Conservation (phyloP, 1,140 invertebrate genomes). For the Conus betulinus region DNA sequence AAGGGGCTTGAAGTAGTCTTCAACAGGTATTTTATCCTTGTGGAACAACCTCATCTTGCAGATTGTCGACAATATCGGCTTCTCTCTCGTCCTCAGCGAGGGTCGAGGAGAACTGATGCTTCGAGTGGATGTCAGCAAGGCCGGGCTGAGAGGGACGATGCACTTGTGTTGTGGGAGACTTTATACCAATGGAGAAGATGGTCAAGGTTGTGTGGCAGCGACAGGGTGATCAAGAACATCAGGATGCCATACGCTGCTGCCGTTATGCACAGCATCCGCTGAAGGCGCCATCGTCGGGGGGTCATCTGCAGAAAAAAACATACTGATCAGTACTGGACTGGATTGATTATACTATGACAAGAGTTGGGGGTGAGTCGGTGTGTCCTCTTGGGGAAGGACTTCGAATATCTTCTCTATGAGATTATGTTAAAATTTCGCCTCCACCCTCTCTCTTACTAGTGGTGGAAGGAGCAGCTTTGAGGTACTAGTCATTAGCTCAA, state of each 20-base stretch:
- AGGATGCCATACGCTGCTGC: neutral
- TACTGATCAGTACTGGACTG: too few relatives aligned
- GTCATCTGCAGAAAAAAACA: neutral
- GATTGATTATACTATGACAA: too few relatives aligned
- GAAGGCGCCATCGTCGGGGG: neutral
- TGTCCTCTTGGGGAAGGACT: too few relatives aligned
- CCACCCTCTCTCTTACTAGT: too few relatives aligned
- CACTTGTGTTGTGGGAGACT: neutral
- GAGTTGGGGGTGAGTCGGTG: too few relatives aligned
- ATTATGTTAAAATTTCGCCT: too few relatives aligned
- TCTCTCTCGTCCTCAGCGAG: neutral
- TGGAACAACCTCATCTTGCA: neutral
- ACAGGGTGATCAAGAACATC: neutral
- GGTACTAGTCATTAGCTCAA: too few relatives aligned
- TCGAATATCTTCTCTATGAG: too few relatives aligned
- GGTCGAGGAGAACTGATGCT: neutral
- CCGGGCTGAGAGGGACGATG: neutral
- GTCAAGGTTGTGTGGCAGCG: neutral
- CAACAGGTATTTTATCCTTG: neutral
- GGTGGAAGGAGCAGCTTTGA: too few relatives aligned
- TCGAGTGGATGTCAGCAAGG: neutral
- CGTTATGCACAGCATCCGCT: neutral
- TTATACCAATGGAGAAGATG: neutral
- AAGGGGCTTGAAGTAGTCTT: constrained; percentile 16
- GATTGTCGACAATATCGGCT: neutral